phyloP scores from a whole-genome alignment of 1,140 invertebrate species.

The Listronotus bonariensis region DNA sequence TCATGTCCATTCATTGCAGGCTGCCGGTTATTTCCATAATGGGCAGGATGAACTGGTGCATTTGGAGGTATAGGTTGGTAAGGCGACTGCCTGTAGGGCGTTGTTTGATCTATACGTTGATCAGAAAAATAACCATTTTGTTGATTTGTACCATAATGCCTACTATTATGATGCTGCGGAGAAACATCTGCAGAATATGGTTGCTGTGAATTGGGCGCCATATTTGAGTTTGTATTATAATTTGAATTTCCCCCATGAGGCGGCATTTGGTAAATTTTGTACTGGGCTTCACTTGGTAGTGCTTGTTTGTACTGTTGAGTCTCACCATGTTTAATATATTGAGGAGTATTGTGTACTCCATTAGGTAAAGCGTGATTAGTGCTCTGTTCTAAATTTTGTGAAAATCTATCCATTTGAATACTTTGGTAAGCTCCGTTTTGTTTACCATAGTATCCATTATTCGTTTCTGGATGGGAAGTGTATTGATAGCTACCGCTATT shows the following conservation, averaged over 20 bases:
- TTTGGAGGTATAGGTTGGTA: constrained; percentile 42
- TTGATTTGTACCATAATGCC: not conserved
- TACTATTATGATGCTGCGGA: not conserved
- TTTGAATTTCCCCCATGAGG: not conserved
- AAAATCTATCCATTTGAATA: not conserved
- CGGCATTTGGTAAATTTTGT: not conserved
- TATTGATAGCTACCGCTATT: constrained; percentile 2
- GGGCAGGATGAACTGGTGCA: constrained; percentile 28
- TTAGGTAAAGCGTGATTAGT: not conserved
- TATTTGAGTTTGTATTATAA: not conserved
- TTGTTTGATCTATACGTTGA: constrained; percentile 6
- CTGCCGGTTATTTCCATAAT: constrained; percentile 20
- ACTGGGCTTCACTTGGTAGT: not conserved
- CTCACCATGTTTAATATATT: not conserved
- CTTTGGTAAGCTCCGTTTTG: not conserved
- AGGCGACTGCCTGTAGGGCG: constrained; percentile 35
- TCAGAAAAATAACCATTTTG: not conserved
- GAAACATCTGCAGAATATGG: not conserved
- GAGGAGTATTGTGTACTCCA: not conserved
- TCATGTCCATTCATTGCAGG: constrained; percentile 16
- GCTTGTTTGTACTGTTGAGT: constrained; percentile 3
- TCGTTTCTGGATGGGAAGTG: not conserved
- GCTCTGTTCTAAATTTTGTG: not conserved
- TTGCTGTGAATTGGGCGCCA: no score
- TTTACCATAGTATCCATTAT: constrained; percentile 1